phyloP scores from a whole-genome alignment of 2,113 vertebrate species.

The Aldabrachelys gigantea region DNA sequence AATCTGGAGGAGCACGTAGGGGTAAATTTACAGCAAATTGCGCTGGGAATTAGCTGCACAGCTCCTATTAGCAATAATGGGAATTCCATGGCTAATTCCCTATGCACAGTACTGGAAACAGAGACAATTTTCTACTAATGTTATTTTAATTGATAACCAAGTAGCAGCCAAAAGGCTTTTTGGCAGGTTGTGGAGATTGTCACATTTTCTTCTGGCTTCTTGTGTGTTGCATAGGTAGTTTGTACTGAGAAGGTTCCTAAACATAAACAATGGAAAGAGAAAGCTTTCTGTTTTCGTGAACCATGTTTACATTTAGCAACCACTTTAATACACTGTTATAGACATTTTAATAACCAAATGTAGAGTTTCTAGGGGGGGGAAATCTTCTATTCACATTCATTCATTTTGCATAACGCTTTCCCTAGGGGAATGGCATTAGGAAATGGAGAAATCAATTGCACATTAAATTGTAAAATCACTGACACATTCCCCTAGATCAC shows the following conservation, averaged over 20 bases:
- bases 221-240: neutral
- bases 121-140: neutral
- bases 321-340: neutral
- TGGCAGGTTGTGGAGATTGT: neutral
- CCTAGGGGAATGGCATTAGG: slow-evolving; percentile 25
- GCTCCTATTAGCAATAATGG: neutral
- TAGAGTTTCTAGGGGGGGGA: neutral
- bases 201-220: neutral
- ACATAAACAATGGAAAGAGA: neutral
- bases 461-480: slow-evolving; percentile 13
- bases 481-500: slow-evolving; percentile 21
- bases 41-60: neutral
- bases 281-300: neutral
- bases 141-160: neutral
- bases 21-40: neutral
- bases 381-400: neutral
- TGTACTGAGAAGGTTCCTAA: neutral
- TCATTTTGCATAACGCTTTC: slow-evolving; percentile 40
- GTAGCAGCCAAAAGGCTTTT: neutral
- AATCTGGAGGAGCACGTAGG: neutral
- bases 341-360: neutral
- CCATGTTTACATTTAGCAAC: neutral
- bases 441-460: slow-evolving; percentile 39
- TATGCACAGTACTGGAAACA: neutral
- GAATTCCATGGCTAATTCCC: neutral